Evolutionary conservation across 2,888 invertebrate genomes (phyloP), one percentile per base, ranked within the genome.

Genomic region (Coremacera marginata): DNA sequence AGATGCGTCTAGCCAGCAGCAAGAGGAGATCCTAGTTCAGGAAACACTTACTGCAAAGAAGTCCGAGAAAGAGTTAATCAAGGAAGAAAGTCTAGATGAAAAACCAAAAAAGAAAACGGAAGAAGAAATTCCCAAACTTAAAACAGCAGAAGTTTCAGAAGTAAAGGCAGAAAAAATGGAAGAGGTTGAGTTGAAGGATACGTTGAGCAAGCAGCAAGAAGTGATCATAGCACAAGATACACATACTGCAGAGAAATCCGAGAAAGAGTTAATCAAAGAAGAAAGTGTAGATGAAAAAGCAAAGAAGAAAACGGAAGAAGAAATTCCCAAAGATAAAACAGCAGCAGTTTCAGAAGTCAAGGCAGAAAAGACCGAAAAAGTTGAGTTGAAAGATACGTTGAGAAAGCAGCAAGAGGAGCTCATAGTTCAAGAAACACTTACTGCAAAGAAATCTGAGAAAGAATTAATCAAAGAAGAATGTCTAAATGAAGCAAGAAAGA

Each of bases 391-490:
- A 63, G 37, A 25, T 19, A 19, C n/a, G 5, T 60, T 11, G 9
- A 25, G 14, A 1, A 8, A 22, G 22, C 25, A 8, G 1, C 7
- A 22, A 9, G 60, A 60, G 11, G 60, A 60, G 11, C 9, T 25
- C 0, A 25, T 60, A 9, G 25, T 22, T n/a, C 11, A 19, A 25
- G 25, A 25, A 60, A 25, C 37, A 37, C 8, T 37, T 7, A 4
- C 19, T 19, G 25, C 25, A 11, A 22, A 19, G 11, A 14, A 9
- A 14, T 25, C 34, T 27, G 27, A 22, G 34, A 63, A 68, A 27
- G 80, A 80, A 76, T 52, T 76, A 79, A 78, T 78, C 11, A 82
- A 79, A 80, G 83, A 80, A 81, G 81, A 79, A 77, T 77, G 75
- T 51, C 14, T 73, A 27, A 62, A 52, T 0, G 67, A 72, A 60